Evolutionary conservation across 2,797 vertebrate species (phyloP), one percentile per base, ranked within the genome.

Genomic region (Malurus leucopterus): DNA sequence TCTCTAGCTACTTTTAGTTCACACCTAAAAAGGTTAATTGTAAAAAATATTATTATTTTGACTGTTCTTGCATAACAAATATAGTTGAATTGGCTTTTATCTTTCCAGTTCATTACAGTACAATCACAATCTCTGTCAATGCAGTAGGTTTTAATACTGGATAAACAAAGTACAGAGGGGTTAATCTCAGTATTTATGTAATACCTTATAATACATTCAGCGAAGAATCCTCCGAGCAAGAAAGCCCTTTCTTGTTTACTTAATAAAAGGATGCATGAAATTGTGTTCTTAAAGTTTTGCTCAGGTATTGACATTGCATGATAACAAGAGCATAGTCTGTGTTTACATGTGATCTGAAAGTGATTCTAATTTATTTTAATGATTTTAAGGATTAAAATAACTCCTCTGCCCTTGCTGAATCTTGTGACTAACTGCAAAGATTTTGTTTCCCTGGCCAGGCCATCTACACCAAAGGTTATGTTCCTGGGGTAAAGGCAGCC

Each of bases 181-280:
- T 88, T 93, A 91, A 86, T 86, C 41, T 51, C 50, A 54, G 49
- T 70, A 71, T 77, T 85, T 89, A 36, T 77, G 36, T 74, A 90
- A 85, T 69, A 75, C 24, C 47, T 81, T 67, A 75, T 84, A 91
- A 69, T 38, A 51, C 10, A 83, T 80, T 90, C 13, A 11, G 13
- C 1, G 21, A 90, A 58, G 69, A 88, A 68, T 73, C 59, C 21
- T 77, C 46, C 77, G 17, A 85, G 32, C 41, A 90, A 80, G 41
- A 81, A 71, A 78, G 9, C 27, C 36, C 27, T 58, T 76, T 82
- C 58, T 84, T 7, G 10, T 89, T 91, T 74, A 72, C 22, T 90
- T 73, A 68, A 76, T 65, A 65, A 88, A 86, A 61, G 4, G 8
- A 22, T 62, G n/a, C 34, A 29, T 49, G 41, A 47, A 27, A 79